Evolutionary conservation across 2,113 vertebrate genomes (phyloP).

Genomic region (Sceloporus undulatus): DNA sequence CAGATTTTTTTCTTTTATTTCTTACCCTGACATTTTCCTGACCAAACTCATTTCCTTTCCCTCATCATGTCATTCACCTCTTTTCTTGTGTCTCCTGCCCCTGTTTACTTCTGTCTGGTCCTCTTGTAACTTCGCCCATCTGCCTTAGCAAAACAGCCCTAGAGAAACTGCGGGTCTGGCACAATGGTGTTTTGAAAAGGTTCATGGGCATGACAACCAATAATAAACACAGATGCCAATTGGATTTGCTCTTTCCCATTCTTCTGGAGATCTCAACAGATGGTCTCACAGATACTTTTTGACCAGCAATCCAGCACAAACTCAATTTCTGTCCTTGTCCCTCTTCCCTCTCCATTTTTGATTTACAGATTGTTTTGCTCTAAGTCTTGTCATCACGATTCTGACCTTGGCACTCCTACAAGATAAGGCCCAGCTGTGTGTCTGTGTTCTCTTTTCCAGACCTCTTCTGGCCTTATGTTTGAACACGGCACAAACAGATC

Average conservation of each 20-base stretch:
- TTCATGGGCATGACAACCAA: conserved; percentile 12
- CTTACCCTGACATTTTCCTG: neutral
- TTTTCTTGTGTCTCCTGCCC: neutral
- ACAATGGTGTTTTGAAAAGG: conserved; percentile 19
- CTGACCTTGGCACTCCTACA: neutral
- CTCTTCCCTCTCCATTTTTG: neutral
- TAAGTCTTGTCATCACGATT: rapidly evolving
- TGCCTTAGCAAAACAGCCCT: rapidly evolving
- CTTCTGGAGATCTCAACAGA: rapidly evolving
- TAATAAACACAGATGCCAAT: neutral
- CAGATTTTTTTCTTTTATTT: neutral
- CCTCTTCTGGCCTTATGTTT: neutral
- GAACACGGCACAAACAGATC: neutral
- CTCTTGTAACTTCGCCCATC: neutral
- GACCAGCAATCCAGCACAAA: neutral
- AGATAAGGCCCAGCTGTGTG: neutral
- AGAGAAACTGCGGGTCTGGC: rapidly evolving
- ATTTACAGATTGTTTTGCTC: conserved; percentile 30
- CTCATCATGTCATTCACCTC: rapidly evolving
- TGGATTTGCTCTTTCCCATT: conserved; percentile 14
- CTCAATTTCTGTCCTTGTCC: neutral
- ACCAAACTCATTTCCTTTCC: neutral
- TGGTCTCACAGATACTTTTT: conserved; percentile 18
- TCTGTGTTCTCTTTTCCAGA: neutral
- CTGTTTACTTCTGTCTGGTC: neutral